These are phyloP conservation scores for Paramuricea clavata DNA, from an alignment of 92 coral and sea anemone species.

Conservation along the genomic window DNA sequence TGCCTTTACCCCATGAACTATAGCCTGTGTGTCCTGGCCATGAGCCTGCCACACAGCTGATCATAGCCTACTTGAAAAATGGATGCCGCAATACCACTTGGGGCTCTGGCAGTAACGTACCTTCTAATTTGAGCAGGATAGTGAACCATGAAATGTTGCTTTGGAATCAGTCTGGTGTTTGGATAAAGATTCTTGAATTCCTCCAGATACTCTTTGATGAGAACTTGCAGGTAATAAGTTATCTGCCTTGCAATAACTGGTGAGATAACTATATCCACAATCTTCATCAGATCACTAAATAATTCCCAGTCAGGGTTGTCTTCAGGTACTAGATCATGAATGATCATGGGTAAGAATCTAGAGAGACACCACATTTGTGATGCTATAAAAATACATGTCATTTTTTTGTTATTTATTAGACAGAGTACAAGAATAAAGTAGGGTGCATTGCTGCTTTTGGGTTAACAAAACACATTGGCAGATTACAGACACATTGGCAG, in stretches of 20 bases:
- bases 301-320: slow-evolving; percentile 53
- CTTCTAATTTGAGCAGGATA: slow-evolving; percentile 55
- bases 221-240: slow-evolving; percentile 45
- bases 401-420: neutral
- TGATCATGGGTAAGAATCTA: slow-evolving; percentile 51
- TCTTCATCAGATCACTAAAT: slow-evolving; percentile 56
- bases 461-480: too few relatives aligned
- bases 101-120: neutral
- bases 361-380: slow-evolving; percentile 70
- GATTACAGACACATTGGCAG: too few relatives aligned
- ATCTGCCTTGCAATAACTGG: slow-evolving; percentile 51
- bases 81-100: too few relatives aligned
- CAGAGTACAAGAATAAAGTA: too few relatives aligned
- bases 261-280: slow-evolving; percentile 58
- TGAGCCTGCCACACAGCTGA: too few relatives aligned
- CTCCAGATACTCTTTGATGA: slow-evolving; percentile 59
- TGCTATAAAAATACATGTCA: slow-evolving; percentile 27
- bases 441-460: too few relatives aligned
- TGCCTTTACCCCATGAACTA: too few relatives aligned
- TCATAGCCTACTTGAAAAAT: too few relatives aligned
- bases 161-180: slow-evolving; percentile 56
- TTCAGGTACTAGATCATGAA: slow-evolving; percentile 45
- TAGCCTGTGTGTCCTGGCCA: too few relatives aligned
- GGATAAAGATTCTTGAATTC: slow-evolving; percentile 56
- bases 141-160: slow-evolving; percentile 70